phyloP scores from a whole-genome alignment of 2,797 vertebrate species.

The Pelobates cultripes region DNA sequence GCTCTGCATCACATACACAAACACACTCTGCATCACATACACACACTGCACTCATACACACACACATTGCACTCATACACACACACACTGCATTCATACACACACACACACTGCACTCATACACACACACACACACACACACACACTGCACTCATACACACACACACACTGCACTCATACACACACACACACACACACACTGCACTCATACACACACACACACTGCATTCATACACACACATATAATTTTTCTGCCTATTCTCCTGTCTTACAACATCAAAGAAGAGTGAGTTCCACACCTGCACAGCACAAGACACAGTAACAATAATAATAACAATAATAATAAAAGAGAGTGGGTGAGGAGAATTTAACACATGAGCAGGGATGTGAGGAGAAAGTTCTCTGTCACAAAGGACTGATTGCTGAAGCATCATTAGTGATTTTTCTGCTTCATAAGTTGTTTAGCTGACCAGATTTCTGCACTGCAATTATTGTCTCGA shows the following conservation, averaged over 20 bases:
- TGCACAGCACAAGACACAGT: conserved; percentile 14
- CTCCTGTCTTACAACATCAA: background rate
- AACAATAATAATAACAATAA: conserved; percentile 19
- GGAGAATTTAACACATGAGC: conserved; percentile 9
- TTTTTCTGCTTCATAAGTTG: background rate
- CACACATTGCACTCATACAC: too few relatives aligned
- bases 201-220: too few relatives aligned
- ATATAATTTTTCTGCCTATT: background rate
- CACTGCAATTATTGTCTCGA: background rate
- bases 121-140: too few relatives aligned
- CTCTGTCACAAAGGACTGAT: conserved; percentile 10
- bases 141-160: too few relatives aligned
- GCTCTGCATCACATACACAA: too few relatives aligned
- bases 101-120: too few relatives aligned
- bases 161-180: too few relatives aligned
- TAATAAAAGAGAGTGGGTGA: conserved; percentile 11
- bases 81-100: too few relatives aligned
- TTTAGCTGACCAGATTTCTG: background rate
- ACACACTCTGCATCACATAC: too few relatives aligned
- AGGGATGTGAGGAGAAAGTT: conserved; percentile 22
- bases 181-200: too few relatives aligned
- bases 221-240: too few relatives aligned
- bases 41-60: too few relatives aligned
- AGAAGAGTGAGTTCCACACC: conserved; percentile 2
- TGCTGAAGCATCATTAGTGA: conserved; percentile 8